These are phyloP conservation scores for Drosophila kuntzei DNA, from an alignment of 2,888 invertebrate genomes.

Conservation along the genomic window DNA sequence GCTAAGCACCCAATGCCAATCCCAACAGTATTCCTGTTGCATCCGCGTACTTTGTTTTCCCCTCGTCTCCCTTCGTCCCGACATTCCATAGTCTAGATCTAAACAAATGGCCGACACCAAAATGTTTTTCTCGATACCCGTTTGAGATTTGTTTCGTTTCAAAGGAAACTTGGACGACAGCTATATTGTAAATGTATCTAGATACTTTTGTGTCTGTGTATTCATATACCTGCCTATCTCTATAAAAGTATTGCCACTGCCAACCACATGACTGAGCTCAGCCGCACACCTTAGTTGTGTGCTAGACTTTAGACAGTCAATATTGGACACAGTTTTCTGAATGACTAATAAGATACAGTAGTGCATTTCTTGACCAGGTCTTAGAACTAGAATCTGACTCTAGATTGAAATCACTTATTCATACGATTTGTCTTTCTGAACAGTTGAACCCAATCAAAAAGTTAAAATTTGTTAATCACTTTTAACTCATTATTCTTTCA, in stretches of 20 bases:
- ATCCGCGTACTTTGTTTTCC: conserved; percentile 8
- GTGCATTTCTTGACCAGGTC: conserved; percentile 3
- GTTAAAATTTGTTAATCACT: neutral
- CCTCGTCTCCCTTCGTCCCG: neutral
- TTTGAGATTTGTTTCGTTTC: conserved; percentile 43
- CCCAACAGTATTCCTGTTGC: conserved; percentile 14
- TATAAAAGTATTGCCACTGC: conserved; percentile 9
- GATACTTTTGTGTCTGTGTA: conserved; percentile 11
- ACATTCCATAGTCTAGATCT: conserved; percentile 8
- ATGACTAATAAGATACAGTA: conserved; percentile 13
- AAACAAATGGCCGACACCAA: conserved; percentile 46
- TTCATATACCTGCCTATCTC: neutral
- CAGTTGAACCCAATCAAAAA: neutral
- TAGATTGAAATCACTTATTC: neutral
- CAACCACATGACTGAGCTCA: conserved; percentile 14
- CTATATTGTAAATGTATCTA: conserved; percentile 20
- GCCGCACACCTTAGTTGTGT: conserved; percentile 4
- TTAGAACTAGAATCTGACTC: neutral
- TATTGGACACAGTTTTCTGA: neutral
- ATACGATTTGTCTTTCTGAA: too few relatives aligned
- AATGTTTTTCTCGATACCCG: conserved; percentile 51
- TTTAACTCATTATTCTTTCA: too few relatives aligned
- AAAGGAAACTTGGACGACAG: conserved; percentile 33
- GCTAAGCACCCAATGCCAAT: conserved; percentile 36
- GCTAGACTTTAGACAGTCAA: neutral